A percentile compares a stretch with the other conserved stretches of the same genome.
These are phyloP conservation scores for Cherax quadricarinatus DNA, from an alignment of 1,140 invertebrate genomes.

Conservation along the genomic window DNA sequence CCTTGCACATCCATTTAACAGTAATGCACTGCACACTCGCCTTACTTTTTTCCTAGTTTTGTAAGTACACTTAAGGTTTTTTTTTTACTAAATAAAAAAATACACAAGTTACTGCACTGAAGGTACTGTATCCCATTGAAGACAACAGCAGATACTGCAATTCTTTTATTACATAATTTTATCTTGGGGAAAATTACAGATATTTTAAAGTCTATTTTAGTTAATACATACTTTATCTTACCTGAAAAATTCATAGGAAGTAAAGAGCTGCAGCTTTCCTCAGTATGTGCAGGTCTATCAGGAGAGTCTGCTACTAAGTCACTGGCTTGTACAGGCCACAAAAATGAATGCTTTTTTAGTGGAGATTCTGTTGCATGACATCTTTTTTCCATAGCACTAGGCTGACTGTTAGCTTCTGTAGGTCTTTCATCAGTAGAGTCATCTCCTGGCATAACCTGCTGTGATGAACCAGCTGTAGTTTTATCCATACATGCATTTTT, in stretches of 20 bases:
- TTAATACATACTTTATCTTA: neutral
- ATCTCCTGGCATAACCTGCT: neutral
- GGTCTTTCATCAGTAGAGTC: neutral
- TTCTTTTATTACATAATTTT: too few relatives aligned
- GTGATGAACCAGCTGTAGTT: neutral
- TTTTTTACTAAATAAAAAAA: too few relatives aligned
- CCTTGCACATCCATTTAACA: too few relatives aligned
- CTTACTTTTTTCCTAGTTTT: too few relatives aligned
- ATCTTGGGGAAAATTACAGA: too few relatives aligned
- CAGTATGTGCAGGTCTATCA: neutral
- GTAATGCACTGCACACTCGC: too few relatives aligned
- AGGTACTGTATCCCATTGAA: too few relatives aligned
- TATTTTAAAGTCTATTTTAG: too few relatives aligned
- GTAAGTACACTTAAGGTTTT: too few relatives aligned
- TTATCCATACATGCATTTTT: neutral
- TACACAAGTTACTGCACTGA: too few relatives aligned
- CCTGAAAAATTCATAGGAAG: neutral
- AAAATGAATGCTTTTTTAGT: neutral
- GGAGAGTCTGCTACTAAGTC: neutral
- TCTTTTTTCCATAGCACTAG: neutral
- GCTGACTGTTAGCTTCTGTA: neutral
- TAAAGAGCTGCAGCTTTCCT: neutral
- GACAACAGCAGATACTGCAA: too few relatives aligned
- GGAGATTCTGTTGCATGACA: neutral
- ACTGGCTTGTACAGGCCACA: slow-evolving; percentile 11